These are phyloP conservation scores for Molossus alvarezi DNA, from an alignment of 2,797 vertebrate species.

Conservation along the genomic window DNA sequence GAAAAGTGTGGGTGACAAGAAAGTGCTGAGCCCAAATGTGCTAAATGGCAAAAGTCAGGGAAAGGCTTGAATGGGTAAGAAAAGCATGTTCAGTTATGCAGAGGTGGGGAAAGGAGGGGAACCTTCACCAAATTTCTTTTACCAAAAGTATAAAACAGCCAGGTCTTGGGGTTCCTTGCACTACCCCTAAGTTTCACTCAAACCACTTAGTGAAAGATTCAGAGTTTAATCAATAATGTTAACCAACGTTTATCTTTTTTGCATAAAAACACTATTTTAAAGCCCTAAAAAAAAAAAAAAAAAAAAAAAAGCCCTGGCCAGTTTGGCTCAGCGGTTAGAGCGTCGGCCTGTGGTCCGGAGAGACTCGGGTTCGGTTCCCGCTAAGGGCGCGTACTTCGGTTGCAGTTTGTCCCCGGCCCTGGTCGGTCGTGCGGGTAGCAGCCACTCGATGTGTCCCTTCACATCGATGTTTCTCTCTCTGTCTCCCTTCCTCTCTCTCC, in stretches of 20 bases:
- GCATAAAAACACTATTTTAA: slow-evolving; percentile 58
- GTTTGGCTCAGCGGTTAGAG: no score
- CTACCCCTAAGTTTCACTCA: slow-evolving; percentile 31
- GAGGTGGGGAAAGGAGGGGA: neutral
- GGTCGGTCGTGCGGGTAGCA: no score
- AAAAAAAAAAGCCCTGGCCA: no score
- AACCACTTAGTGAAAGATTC: slow-evolving; percentile 30
- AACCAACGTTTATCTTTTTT: slow-evolving; percentile 22
- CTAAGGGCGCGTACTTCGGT: no score
- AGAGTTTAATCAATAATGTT: neutral
- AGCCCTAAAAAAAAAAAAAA: no score
- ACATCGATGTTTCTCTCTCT: no score
- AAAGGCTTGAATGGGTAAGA: slow-evolving; percentile 43
- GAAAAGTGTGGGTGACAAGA: slow-evolving; percentile 44
- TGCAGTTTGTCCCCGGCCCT: no score
- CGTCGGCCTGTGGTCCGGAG: no score
- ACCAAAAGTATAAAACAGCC: slow-evolving; percentile 27
- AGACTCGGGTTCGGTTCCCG: no score
- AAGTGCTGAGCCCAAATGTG: slow-evolving; percentile 48
- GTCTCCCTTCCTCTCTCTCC: no score
- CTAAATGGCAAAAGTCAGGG: slow-evolving; percentile 9
- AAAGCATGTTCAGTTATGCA: neutral
- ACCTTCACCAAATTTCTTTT: slow-evolving; percentile 10
- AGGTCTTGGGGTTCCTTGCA: neutral
- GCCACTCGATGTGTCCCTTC: no score